phyloP scores from a whole-genome alignment of 2,113 vertebrate genomes.

The Tringa solitaria region DNA sequence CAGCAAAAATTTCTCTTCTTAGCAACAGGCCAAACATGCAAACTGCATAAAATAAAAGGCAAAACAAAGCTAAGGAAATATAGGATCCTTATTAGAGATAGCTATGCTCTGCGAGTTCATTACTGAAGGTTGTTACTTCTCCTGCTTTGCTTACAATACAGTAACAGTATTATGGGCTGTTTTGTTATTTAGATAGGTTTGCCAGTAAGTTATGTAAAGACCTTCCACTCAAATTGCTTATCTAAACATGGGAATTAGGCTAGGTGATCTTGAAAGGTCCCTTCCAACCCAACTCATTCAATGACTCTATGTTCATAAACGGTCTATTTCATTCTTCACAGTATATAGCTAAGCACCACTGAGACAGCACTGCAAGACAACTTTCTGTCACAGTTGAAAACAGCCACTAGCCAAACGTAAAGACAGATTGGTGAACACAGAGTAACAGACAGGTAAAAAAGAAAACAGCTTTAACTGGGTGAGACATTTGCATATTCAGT shows the following conservation, averaged over 20 bases:
- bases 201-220: background rate
- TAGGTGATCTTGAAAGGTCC: background rate
- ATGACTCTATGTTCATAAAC: background rate
- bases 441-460: background rate
- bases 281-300: background rate
- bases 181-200: background rate
- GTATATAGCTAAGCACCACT: background rate
- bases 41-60: background rate
- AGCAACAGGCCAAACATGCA: background rate
- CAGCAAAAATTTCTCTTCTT: background rate
- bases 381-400: background rate
- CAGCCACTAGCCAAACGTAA: background rate
- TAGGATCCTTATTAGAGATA: background rate
- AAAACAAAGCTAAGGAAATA: background rate
- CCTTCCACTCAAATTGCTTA: background rate
- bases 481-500: background rate
- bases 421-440: background rate
- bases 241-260: background rate
- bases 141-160: background rate
- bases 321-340: background rate
- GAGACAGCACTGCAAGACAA: background rate
- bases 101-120: background rate
- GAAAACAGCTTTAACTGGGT: background rate
- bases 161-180: background rate
- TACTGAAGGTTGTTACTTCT: background rate